Percentiles rank a stretch among this genome's conserved stretches.
phyloP scores from a whole-genome alignment of 2,797 vertebrate genomes.

The Pangasius sanitwongsei region DNA sequence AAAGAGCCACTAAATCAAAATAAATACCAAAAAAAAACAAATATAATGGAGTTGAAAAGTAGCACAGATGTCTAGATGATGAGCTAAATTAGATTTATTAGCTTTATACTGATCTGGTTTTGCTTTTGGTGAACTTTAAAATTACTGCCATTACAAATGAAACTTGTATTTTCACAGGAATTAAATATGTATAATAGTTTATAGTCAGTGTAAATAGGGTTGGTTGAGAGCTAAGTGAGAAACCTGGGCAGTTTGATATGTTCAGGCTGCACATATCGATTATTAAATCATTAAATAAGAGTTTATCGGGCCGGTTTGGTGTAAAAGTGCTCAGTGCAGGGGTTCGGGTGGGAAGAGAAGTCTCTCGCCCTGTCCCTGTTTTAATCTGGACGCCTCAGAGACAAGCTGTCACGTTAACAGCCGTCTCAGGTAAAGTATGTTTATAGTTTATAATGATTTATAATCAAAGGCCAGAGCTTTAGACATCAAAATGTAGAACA shows the following conservation, averaged over 20 bases:
- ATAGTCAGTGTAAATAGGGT: not conserved
- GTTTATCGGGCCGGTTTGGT: not conserved
- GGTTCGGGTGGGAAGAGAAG: not conserved
- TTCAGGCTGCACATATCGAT: not conserved
- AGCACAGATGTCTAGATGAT: not conserved
- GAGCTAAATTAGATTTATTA: not conserved
- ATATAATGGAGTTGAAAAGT: not conserved
- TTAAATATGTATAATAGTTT: not conserved
- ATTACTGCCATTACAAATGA: not conserved
- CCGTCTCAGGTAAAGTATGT: not conserved
- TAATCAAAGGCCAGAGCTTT: not conserved
- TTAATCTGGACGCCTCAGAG: not conserved
- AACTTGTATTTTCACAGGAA: not conserved
- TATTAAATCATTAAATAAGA: not conserved
- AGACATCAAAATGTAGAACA: not conserved
- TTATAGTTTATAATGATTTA: not conserved
- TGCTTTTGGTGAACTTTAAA: not conserved
- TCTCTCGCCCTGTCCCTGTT: not conserved
- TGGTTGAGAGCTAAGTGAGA: not conserved
- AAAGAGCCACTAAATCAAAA: not conserved
- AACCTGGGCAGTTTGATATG: slow-evolving; percentile 29
- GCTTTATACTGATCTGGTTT: no score
- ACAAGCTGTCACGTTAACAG: not conserved
- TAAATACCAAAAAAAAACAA: not conserved
- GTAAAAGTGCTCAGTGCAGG: not conserved